These are phyloP conservation scores for Lapara coniferarum DNA, from an alignment of 2,888 invertebrate genomes.

Conservation along the genomic window DNA sequence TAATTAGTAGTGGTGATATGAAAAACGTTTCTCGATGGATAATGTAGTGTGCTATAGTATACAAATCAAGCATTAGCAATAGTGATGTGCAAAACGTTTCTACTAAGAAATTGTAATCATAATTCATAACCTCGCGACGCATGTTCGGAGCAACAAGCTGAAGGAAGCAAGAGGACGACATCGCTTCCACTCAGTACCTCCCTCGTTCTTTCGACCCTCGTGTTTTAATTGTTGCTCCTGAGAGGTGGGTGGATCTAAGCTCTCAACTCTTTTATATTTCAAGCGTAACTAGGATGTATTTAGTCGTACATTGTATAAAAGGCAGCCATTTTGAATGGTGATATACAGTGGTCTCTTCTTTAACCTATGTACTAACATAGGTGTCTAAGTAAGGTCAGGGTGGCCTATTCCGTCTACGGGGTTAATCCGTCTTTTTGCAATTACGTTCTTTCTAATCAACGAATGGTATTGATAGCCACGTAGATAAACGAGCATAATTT, in stretches of 20 bases:
- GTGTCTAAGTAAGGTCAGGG: too few relatives aligned
- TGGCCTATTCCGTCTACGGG: too few relatives aligned
- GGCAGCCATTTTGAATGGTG: slow-evolving; percentile 48
- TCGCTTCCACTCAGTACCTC: slow-evolving; percentile 77
- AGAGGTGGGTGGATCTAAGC: slow-evolving; percentile 78
- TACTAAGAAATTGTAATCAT: slow-evolving; percentile 45
- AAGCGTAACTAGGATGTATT: slow-evolving; percentile 52
- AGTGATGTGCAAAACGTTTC: slow-evolving; percentile 49
- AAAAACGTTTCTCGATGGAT: too few relatives aligned
- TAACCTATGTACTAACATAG: too few relatives aligned
- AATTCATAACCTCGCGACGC: slow-evolving; percentile 66
- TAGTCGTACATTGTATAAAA: slow-evolving; percentile 43
- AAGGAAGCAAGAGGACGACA: slow-evolving; percentile 55
- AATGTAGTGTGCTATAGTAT: too few relatives aligned
- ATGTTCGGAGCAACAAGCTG: slow-evolving; percentile 60
- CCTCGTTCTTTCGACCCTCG: slow-evolving; percentile 62
- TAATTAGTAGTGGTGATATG: too few relatives aligned
- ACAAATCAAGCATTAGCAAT: slow-evolving; percentile 10
- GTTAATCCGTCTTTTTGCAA: too few relatives aligned
- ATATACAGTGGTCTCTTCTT: neutral
- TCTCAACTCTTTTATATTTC: slow-evolving; percentile 70
- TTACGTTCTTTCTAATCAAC: too few relatives aligned
- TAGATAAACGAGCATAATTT: too few relatives aligned
- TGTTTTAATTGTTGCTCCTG: slow-evolving; percentile 79
- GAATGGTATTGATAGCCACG: too few relatives aligned